Conservation (phyloP, 2,888 invertebrate genomes). For the Himalopsyche japonica region DNA sequence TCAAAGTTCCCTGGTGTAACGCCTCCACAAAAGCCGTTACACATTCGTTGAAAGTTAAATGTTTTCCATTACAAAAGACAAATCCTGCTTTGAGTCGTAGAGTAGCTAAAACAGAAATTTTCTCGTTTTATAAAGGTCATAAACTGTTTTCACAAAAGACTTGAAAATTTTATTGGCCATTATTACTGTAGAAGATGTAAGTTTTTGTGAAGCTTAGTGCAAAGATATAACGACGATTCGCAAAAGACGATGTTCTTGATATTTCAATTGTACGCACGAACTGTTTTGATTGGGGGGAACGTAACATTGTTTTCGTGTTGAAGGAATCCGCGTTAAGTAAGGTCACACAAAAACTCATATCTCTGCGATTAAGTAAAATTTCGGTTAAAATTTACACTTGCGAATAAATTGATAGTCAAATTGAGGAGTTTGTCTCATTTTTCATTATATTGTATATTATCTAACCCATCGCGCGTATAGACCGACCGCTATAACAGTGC, state of each 20-base stretch:
- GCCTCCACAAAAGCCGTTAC: not conserved
- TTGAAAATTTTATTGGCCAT: slow-evolving; percentile 18
- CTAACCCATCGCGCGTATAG: too few relatives aligned
- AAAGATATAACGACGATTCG: not conserved
- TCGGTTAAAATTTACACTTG: too few relatives aligned
- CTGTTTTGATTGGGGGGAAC: too few relatives aligned
- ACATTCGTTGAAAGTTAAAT: not conserved
- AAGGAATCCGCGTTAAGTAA: too few relatives aligned
- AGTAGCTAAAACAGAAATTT: not conserved
- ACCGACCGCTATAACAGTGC: too few relatives aligned
- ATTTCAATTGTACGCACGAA: too few relatives aligned
- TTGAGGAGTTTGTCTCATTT: too few relatives aligned
- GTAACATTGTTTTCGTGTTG: too few relatives aligned
- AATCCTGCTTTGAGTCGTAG: not conserved
- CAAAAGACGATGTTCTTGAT: not conserved
- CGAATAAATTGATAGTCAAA: too few relatives aligned
- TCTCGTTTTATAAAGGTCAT: slow-evolving; percentile 5
- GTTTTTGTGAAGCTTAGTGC: not conserved
- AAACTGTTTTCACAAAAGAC: slow-evolving; percentile 7
- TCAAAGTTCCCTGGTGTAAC: not conserved
- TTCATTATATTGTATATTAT: too few relatives aligned
- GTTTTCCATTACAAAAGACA: not conserved
- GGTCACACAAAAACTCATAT: too few relatives aligned
- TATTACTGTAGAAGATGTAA: slow-evolving; percentile 4
- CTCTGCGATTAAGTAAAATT: too few relatives aligned